These are phyloP conservation scores for Sthenelais limicola DNA, from an alignment of 2,888 invertebrate genomes.

Conservation along the genomic window DNA sequence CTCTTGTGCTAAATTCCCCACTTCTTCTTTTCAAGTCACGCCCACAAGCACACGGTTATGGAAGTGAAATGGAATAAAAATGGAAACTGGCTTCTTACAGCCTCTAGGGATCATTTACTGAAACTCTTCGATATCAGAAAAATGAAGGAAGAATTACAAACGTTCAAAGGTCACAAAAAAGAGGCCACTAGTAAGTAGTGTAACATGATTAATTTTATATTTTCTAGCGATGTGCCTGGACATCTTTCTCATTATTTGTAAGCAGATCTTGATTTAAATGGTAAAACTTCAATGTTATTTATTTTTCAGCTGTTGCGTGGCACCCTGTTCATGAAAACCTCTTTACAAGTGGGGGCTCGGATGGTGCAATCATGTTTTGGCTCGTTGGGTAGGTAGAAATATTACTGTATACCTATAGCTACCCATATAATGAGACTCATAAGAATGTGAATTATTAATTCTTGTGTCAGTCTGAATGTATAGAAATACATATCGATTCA, in stretches of 20 bases:
- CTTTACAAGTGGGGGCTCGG: conserved; percentile 98
- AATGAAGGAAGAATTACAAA: conserved; percentile 94
- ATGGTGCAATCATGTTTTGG: conserved; percentile 99
- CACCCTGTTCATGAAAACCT: conserved; percentile 98
- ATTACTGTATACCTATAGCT: too few relatives aligned
- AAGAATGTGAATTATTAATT: too few relatives aligned
- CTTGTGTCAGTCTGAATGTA: too few relatives aligned
- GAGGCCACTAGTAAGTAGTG: conserved; percentile 81
- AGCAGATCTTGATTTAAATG: too few relatives aligned
- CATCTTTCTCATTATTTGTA: background rate
- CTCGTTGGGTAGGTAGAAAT: conserved; percentile 88
- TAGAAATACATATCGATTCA: too few relatives aligned
- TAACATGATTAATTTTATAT: too few relatives aligned
- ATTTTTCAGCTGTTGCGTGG: conserved; percentile 82
- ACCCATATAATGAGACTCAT: too few relatives aligned
- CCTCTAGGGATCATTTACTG: conserved; percentile 95
- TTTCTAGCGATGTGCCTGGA: background rate
- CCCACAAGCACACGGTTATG: conserved; percentile 99
- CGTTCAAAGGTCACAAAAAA: conserved; percentile 98
- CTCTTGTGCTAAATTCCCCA: too few relatives aligned
- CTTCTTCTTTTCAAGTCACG: conserved; percentile 84
- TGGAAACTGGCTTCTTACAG: conserved; percentile 99
- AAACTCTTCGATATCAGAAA: conserved; percentile 98
- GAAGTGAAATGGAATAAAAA: conserved; percentile 99
- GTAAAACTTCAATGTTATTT: conserved; percentile 10